Conservation (phyloP, 2,888 invertebrate species). For the Limenitis camilla region DNA sequence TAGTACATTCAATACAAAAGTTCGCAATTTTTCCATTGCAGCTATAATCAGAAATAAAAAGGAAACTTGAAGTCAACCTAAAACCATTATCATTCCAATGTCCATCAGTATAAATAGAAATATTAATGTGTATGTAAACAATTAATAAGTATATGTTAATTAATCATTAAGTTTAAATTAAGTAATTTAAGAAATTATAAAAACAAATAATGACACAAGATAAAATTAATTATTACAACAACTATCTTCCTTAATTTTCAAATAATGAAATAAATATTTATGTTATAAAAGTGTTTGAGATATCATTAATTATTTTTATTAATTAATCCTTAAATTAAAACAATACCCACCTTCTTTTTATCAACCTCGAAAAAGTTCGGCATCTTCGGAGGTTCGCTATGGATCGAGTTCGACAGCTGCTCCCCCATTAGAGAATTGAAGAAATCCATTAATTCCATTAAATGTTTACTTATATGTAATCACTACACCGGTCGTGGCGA, state of each 20-base stretch:
- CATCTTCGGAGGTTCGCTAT: constrained; percentile 55
- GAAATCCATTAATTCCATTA: constrained; percentile 66
- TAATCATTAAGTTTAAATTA: neutral
- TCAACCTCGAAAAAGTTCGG: constrained; percentile 66
- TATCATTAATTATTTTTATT: neutral
- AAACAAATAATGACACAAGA: neutral
- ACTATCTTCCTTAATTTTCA: too few species aligned
- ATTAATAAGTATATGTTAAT: neutral
- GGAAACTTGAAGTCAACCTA: too few species aligned
- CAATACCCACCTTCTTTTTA: constrained; percentile 57
- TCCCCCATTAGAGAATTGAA: constrained; percentile 59
- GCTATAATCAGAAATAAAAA: too few species aligned
- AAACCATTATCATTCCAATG: too few species aligned
- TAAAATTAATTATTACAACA: neutral
- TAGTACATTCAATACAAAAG: too few species aligned
- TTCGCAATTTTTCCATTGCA: too few species aligned
- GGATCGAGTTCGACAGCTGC: constrained; percentile 41
- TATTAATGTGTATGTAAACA: neutral
- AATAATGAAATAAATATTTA: neutral
- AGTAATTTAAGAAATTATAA: neutral
- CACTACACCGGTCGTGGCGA: constrained; percentile 27
- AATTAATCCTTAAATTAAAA: neutral
- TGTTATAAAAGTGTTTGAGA: too few species aligned
- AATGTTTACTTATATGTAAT: constrained; percentile 34
- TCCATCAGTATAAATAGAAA: too few species aligned